phyloP scores from a whole-genome alignment of 2,888 invertebrate genomes.

The Pollenia labialis region DNA sequence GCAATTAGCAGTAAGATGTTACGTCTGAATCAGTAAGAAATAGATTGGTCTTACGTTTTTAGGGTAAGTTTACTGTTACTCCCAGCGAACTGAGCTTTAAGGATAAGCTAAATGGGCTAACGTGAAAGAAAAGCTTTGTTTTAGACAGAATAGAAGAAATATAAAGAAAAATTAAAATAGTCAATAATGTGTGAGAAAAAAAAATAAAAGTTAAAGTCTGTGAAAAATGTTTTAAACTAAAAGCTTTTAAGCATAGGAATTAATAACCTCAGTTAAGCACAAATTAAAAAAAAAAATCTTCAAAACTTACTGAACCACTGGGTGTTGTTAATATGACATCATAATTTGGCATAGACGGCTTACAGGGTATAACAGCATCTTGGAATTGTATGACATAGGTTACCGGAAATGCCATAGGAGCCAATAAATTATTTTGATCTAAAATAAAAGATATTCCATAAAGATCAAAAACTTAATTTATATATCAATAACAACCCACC shows the following conservation, averaged over 20 bases:
- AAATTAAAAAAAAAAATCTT: not conserved
- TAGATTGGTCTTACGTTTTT: no score
- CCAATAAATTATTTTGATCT: constrained; percentile 85
- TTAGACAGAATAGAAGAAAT: no score
- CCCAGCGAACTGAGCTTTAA: no score
- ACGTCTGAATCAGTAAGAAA: no score
- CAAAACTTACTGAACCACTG: constrained; percentile 82
- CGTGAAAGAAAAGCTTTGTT: no score
- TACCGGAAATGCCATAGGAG: constrained; percentile 79
- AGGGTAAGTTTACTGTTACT: no score
- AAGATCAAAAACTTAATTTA: not conserved
- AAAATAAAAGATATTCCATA: constrained; percentile 73
- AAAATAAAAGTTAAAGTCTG: not conserved
- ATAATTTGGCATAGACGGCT: constrained; percentile 87
- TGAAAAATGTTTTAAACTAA: not conserved
- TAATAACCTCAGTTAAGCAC: not conserved
- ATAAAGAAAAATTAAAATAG: no score
- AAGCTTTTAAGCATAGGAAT: not conserved
- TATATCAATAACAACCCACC: constrained; percentile 81
- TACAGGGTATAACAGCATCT: constrained; percentile 86
- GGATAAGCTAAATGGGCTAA: no score
- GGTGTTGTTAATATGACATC: constrained; percentile 84
- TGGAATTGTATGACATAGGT: constrained; percentile 84
- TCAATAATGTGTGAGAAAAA: no score
- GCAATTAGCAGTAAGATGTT: no score